These are phyloP conservation scores for Rhagophthalmus giganteus DNA, from an alignment of 2,888 invertebrate species.

Conservation along the genomic window DNA sequence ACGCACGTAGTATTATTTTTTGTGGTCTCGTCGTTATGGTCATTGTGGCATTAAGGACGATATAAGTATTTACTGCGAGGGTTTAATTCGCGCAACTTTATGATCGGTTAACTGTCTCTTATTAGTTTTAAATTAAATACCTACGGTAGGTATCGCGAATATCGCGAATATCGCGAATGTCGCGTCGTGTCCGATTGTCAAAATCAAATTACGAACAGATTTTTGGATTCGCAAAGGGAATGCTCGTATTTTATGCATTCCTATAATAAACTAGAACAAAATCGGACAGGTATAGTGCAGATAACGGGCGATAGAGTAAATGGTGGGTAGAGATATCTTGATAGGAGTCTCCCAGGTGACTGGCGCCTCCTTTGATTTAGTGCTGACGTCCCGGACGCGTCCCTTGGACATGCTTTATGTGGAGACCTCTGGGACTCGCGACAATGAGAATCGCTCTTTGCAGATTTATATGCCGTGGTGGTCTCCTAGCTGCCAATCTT, in stretches of 20 bases:
- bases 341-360: constrained; percentile 51
- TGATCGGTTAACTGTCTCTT: constrained; percentile 38
- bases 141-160: too few species aligned
- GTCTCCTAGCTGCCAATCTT: constrained; percentile 54
- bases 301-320: constrained; percentile 38
- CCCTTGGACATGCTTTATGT: constrained; percentile 50
- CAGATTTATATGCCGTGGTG: constrained; percentile 51
- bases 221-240: background rate
- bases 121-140: too few species aligned
- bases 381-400: constrained; percentile 50
- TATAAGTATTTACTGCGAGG: constrained; percentile 45
- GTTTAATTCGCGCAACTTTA: constrained; percentile 47
- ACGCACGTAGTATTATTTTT: constrained; percentile 48
- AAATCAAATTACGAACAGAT: too few species aligned
- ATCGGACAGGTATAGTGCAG: constrained; percentile 39
- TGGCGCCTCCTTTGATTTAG: constrained; percentile 56
- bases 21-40: constrained; percentile 43
- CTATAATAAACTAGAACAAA: constrained; percentile 25
- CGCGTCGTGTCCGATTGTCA: too few species aligned
- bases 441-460: constrained; percentile 53
- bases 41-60: constrained; percentile 46
- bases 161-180: too few species aligned
- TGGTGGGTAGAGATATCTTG: constrained; percentile 43
- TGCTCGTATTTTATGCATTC: constrained; percentile 13
- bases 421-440: constrained; percentile 47